Conservation (phyloP, 2,797 vertebrate species). For the Thripadectes ignobilis region DNA sequence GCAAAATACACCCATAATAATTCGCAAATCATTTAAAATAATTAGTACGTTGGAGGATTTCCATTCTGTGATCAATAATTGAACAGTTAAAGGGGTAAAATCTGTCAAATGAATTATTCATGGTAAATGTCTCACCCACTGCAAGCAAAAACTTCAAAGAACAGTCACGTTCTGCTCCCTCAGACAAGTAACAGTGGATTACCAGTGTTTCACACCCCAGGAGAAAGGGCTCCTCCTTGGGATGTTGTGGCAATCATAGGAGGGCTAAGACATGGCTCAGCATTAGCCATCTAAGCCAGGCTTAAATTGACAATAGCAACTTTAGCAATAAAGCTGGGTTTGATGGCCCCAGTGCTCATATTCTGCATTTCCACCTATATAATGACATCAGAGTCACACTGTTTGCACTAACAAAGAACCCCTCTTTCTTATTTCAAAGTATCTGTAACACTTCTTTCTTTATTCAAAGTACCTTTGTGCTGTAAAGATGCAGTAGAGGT, state of each 20-base stretch:
- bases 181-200: not conserved
- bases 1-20: conserved; percentile 43
- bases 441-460: not conserved
- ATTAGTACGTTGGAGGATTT: conserved; percentile 41
- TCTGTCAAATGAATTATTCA: conserved; percentile 56
- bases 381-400: not conserved
- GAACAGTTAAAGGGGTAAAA: conserved; percentile 55
- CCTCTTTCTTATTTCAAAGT: not conserved
- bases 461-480: not conserved
- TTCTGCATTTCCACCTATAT: not conserved
- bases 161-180: not conserved
- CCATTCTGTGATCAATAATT: conserved; percentile 64
- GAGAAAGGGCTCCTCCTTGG: not conserved
- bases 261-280: not conserved
- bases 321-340: not conserved
- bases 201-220: not conserved
- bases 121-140: not conserved
- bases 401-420: not conserved
- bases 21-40: conserved; percentile 56
- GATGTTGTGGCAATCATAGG: rapidly evolving
- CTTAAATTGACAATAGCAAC: rapidly evolving
- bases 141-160: conserved; percentile 43
- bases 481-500: not conserved
- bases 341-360: not conserved
- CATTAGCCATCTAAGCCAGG: rapidly evolving